These are phyloP conservation scores for Augochlorella aurata DNA, from an alignment of 2,888 invertebrate species.

Conservation along the genomic window DNA sequence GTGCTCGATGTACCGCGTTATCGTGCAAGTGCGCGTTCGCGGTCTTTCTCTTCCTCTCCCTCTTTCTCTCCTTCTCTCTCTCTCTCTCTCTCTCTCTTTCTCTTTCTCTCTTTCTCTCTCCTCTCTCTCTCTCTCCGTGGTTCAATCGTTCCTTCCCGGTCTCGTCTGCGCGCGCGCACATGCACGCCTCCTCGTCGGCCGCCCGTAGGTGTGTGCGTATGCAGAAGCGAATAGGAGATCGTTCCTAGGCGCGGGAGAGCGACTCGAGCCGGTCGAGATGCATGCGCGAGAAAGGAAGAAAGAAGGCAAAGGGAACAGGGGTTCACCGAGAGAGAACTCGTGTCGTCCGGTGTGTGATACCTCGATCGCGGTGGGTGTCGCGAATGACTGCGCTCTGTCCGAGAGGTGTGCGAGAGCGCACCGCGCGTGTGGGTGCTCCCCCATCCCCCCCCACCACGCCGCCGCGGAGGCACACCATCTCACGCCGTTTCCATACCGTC, in stretches of 20 bases:
- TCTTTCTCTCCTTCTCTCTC: background rate
- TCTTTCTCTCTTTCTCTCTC: background rate
- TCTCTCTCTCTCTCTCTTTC: background rate
- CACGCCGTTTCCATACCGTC: too few relatives aligned
- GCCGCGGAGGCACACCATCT: too few relatives aligned
- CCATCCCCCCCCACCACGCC: constrained; percentile 32
- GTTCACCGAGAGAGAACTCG: constrained; percentile 64
- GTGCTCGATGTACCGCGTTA: constrained; percentile 50
- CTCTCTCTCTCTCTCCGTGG: background rate
- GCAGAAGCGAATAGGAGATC: background rate
- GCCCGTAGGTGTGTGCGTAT: background rate
- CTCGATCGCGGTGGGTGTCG: constrained; percentile 72
- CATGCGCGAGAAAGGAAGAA: constrained; percentile 3
- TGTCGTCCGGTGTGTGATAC: constrained; percentile 67
- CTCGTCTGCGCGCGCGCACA: constrained; percentile 12
- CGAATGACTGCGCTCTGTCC: constrained; percentile 69
- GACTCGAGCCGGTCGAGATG: constrained; percentile 2
- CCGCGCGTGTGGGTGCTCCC: constrained; percentile 68
- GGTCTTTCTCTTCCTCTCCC: constrained; percentile 21
- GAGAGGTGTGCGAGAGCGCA: constrained; percentile 68
- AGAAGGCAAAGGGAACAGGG: constrained; percentile 36
- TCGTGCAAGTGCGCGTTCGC: constrained; percentile 40
- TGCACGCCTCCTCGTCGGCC: constrained; percentile 3
- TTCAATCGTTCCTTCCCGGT: background rate
- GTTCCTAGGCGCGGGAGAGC: constrained; percentile 1